A percentile compares a stretch with the other conserved stretches of the same genome.
Conservation (phyloP, 2,888 invertebrate genomes). For the Cylindroiulus punctatus region DNA sequence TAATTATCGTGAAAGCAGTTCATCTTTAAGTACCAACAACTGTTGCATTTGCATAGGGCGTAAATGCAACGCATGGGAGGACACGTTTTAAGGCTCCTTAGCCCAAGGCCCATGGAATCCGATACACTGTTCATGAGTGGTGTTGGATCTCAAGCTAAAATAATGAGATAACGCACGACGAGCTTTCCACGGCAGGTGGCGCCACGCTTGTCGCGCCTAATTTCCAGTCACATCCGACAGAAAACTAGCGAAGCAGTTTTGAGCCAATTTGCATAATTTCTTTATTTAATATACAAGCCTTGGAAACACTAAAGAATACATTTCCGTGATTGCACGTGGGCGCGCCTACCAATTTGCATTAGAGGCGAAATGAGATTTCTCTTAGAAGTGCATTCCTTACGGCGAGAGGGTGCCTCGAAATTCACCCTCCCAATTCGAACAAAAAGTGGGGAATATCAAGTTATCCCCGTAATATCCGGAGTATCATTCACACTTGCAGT, state of each 20-base stretch:
- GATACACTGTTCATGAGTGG: neutral
- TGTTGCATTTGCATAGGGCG: neutral
- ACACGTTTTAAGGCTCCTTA: neutral
- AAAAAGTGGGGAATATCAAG: too few relatives aligned
- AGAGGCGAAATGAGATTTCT: neutral
- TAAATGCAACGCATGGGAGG: neutral
- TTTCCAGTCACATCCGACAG: neutral
- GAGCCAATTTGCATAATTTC: neutral
- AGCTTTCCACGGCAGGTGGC: neutral
- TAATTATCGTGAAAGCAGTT: neutral
- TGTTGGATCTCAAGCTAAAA: neutral
- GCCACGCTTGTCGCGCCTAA: neutral
- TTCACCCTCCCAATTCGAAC: too few relatives aligned
- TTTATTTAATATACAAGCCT: neutral
- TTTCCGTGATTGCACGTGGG: slow-evolving; percentile 9
- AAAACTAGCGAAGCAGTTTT: neutral
- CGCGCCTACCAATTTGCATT: neutral
- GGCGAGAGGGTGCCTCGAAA: too few relatives aligned
- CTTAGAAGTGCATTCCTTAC: neutral
- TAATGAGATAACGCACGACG: neutral
- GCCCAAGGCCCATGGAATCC: neutral
- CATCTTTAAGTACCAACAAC: neutral
- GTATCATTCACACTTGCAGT: too few relatives aligned
- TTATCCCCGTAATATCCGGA: too few relatives aligned
- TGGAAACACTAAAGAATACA: neutral